Evolutionary conservation across 2,888 invertebrate species (phyloP).

Genomic region (Synanthedon tipuliformis): DNA sequence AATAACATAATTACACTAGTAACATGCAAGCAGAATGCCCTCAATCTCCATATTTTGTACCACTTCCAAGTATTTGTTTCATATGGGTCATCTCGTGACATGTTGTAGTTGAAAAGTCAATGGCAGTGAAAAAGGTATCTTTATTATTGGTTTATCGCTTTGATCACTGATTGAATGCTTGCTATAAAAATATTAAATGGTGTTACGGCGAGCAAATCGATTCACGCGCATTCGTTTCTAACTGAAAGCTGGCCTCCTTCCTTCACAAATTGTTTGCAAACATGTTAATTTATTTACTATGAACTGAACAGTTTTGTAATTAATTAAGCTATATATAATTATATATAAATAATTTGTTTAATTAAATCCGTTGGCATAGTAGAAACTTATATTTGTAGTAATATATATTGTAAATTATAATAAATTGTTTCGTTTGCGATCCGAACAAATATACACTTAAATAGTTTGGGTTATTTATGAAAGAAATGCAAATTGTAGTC

Average conservation of each 20-base stretch:
- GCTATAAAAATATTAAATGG: conserved; percentile 41
- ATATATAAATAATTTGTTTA: no score
- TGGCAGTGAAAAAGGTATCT: conserved; percentile 62
- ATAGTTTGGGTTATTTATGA: no score
- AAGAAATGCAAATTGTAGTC: no score
- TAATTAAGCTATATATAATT: no score
- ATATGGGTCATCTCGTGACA: conserved; percentile 59
- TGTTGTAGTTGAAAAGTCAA: conserved; percentile 66
- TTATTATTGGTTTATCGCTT: conserved; percentile 63
- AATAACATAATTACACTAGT: no score
- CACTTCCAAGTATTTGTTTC: conserved; percentile 29
- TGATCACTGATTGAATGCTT: conserved; percentile 45
- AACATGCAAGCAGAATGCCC: not conserved
- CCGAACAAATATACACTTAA: no score
- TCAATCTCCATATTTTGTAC: conserved; percentile 28
- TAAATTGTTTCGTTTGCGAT: no score
- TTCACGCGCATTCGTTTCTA: conserved; percentile 26
- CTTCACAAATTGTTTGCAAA: conserved; percentile 91
- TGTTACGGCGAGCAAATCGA: conserved; percentile 33
- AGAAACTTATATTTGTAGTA: no score
- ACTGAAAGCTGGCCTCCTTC: conserved; percentile 78
- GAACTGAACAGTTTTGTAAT: no score
- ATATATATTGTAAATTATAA: no score
- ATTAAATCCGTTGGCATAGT: no score
- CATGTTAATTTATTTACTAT: conserved; percentile 28